Conservation (phyloP, 2,113 vertebrate genomes). For the Orthonyx spaldingii region DNA sequence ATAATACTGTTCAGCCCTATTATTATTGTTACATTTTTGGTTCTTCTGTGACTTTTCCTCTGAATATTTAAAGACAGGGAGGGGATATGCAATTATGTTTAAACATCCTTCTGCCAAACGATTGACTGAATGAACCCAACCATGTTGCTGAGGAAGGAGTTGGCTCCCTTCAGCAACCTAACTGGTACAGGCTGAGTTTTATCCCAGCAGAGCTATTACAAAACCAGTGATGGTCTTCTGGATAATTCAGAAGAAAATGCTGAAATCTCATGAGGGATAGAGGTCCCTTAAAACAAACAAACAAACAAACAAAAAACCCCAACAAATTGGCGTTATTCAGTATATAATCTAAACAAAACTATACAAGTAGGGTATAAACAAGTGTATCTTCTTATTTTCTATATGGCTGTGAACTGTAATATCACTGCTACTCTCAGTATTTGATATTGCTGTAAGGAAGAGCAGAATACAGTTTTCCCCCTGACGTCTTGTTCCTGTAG, state of each 20-base stretch:
- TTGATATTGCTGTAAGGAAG: background rate
- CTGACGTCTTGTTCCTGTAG: background rate
- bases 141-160: background rate
- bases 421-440: background rate
- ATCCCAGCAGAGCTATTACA: background rate
- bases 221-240: background rate
- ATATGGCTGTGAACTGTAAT: background rate
- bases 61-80: slow-evolving; percentile 41
- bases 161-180: background rate
- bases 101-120: background rate
- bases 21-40: background rate
- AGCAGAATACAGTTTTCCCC: background rate
- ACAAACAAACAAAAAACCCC: background rate
- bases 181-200: background rate
- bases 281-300: background rate
- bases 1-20: background rate
- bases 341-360: background rate
- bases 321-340: background rate
- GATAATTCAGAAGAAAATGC: background rate
- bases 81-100: background rate
- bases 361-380: background rate
- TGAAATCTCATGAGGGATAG: background rate
- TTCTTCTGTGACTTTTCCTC: slow-evolving; percentile 10
- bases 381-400: background rate
- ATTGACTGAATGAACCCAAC: background rate